Evolutionary conservation across 2,113 vertebrate species (phyloP).

Genomic region (Callopanchax toddi): DNA sequence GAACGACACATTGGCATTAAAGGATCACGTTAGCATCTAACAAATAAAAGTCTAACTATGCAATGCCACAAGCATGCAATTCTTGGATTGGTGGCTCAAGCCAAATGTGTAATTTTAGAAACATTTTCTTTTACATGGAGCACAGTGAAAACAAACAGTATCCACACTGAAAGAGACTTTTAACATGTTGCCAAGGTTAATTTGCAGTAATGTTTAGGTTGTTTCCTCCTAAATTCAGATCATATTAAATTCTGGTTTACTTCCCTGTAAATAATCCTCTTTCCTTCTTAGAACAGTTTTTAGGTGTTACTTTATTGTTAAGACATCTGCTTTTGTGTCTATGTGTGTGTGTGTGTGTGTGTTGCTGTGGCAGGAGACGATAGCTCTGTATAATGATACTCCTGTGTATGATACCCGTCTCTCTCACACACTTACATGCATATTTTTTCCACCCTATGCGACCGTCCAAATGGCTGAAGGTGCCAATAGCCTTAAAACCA

Average conservation of each 20-base stretch:
- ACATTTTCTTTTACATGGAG: constrained; percentile 19
- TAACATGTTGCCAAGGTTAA: constrained; percentile 20
- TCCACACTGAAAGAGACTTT: constrained; percentile 31
- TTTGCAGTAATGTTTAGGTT: constrained; percentile 38
- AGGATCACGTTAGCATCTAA: constrained; percentile 8
- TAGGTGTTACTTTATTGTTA: constrained; percentile 54
- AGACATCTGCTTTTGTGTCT: constrained; percentile 56
- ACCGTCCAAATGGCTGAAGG: constrained; percentile 64
- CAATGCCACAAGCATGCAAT: constrained; percentile 26
- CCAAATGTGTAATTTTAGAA: constrained; percentile 46
- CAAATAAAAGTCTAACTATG: constrained; percentile 16
- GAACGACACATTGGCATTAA: constrained; percentile 22
- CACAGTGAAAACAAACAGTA: constrained; percentile 31
- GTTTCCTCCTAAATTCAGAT: constrained; percentile 39
- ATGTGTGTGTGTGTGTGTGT: constrained; percentile 19
- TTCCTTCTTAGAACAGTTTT: constrained; percentile 40
- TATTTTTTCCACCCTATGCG: constrained; percentile 57
- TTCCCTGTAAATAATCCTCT: constrained; percentile 36
- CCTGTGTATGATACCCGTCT: constrained; percentile 51
- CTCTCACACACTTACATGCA: constrained; percentile 45
- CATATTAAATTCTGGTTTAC: constrained; percentile 35
- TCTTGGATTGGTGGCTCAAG: constrained; percentile 23
- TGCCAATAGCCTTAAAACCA: constrained; percentile 74
- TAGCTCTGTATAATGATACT: constrained; percentile 62
- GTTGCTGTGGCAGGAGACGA: constrained; percentile 54